Evolutionary conservation across 1,140 invertebrate genomes (phyloP), one percentile per base, ranked within the genome.

Genomic region (Pissodes strobi): DNA sequence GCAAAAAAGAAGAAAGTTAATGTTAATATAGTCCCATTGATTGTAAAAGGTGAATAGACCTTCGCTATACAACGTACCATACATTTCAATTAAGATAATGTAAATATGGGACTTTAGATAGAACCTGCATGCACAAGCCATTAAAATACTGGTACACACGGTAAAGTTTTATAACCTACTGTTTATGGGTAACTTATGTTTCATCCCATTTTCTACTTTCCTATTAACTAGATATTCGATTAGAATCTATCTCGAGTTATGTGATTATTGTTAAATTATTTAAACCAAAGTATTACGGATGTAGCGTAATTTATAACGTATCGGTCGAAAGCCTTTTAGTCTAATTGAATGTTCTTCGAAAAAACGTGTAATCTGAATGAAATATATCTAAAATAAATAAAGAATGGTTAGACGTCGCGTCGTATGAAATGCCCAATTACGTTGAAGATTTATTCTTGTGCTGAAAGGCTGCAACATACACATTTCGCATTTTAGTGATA

Each of bases 51-150:
- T 55, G 51, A 55, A 55, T 55, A 52, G 12, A 55, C 51, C 37
- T 38, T 55, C 9, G 34, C 37, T 19, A 9, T 19, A 45, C 15
- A 45, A 45, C 19, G 51, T 55, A 55, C 51, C 51, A 55, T 55
- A 55, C 51, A 55, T 55, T 55, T 55, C 51, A 55, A 55, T 55
- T 55, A 55, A 55, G 51, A 55, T 55, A 55, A 55, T 55, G 39
- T 55, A 34, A 55, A 55, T 55, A 55, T 55, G 51, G 51, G 51
- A 55, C 51, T 55, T 30, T 5, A 55, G 51, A 55, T 55, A 55
- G 51, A 55, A 55, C 51, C 51, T 55, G 51, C 51, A 55, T 55
- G 34, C 21, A 39, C 15, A 38, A 13, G 21, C 37, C 51, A 39
- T 55, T 55, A 55, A 55, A 55, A 55, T 55, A 55, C 51, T 55